These are phyloP conservation scores for Amphiura filiformis DNA, from an alignment of 35 echinoderm and acorn worm species.

Conservation along the genomic window DNA sequence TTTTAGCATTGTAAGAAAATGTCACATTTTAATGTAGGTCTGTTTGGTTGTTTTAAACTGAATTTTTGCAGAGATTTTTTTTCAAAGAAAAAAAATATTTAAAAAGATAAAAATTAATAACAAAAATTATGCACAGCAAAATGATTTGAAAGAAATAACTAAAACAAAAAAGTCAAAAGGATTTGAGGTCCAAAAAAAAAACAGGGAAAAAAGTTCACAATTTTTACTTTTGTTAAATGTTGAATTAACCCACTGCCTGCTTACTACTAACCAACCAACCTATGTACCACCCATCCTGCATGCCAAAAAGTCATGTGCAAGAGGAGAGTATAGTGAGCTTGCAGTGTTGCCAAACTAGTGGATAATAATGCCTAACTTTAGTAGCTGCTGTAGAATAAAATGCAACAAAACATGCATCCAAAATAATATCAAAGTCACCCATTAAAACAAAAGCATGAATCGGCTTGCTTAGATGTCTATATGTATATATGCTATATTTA, in stretches of 20 bases:
- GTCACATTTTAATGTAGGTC: too few species aligned
- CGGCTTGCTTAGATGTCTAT: neutral
- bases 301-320: constrained; percentile 1
- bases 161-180: too few species aligned
- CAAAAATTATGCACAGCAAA: too few species aligned
- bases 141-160: too few species aligned
- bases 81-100: too few species aligned
- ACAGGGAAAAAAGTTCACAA: too few species aligned
- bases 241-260: neutral
- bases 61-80: too few species aligned
- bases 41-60: too few species aligned
- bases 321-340: neutral
- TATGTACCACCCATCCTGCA: constrained; percentile 2
- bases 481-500: neutral
- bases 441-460: neutral
- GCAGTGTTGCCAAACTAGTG: constrained; percentile 2
- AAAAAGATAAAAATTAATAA: too few species aligned
- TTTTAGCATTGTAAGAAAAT: too few species aligned
- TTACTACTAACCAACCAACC: neutral
- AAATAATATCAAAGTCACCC: neutral
- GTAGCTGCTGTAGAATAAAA: neutral
- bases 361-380: neutral
- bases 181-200: too few species aligned
- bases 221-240: too few species aligned
- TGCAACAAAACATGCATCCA: neutral